phyloP scores from a whole-genome alignment of 2,888 invertebrate species.

The Heteropelma amictum region DNA sequence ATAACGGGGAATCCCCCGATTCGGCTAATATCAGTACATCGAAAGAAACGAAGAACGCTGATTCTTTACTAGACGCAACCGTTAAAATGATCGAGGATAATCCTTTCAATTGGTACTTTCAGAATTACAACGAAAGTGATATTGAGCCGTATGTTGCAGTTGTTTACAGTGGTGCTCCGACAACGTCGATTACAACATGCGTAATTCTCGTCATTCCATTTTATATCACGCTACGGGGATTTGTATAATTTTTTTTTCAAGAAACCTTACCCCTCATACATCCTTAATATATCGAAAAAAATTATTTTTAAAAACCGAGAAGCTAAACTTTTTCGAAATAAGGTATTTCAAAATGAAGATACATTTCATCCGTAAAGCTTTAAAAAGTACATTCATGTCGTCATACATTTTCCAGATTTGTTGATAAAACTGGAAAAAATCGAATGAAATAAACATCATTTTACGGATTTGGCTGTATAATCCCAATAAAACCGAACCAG shows the following conservation, averaged over 20 bases:
- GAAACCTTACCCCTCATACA: not conserved
- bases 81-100: constrained; percentile 79
- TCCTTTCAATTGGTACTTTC: constrained; percentile 90
- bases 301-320: too few relatives aligned
- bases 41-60: not conserved
- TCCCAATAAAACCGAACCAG: too few relatives aligned
- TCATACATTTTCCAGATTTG: too few relatives aligned
- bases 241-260: not conserved
- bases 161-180: constrained; percentile 57
- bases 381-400: too few relatives aligned
- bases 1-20: constrained; percentile 50
- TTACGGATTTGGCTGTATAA: too few relatives aligned
- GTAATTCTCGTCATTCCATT: constrained; percentile 54
- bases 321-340: too few relatives aligned
- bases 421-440: too few relatives aligned
- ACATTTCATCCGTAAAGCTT: too few relatives aligned
- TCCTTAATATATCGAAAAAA: too few relatives aligned
- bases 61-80: constrained; percentile 67
- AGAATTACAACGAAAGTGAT: constrained; percentile 87
- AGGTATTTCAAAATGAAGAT: too few relatives aligned
- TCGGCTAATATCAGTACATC: not conserved
- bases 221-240: constrained; percentile 39
- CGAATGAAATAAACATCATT: too few relatives aligned
- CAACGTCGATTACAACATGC: not conserved
- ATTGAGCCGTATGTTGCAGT: constrained; percentile 79